Conservation (phyloP, 2,113 vertebrate species). For the Myrmecobius fasciatus region DNA sequence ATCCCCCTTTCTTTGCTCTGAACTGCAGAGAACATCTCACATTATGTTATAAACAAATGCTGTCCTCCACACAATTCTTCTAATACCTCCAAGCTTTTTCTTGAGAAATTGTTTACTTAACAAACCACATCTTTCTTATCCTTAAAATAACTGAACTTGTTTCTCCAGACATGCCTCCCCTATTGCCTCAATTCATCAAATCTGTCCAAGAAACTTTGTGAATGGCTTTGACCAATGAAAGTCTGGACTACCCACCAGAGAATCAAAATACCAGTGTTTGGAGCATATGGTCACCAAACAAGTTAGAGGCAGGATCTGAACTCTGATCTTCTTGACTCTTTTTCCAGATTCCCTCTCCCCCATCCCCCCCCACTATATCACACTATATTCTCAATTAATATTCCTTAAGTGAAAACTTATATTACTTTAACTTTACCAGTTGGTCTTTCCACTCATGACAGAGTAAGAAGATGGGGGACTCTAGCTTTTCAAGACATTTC, state of each 20-base stretch:
- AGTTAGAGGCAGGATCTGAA: not conserved
- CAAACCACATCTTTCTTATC: not conserved
- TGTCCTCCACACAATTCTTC: not conserved
- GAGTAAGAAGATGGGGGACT: not conserved
- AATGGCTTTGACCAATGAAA: not conserved
- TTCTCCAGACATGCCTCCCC: not conserved
- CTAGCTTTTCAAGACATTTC: not conserved
- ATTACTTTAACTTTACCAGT: not conserved
- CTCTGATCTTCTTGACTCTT: not conserved
- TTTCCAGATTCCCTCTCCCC: not conserved
- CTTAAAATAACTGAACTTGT: not conserved
- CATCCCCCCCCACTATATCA: not conserved
- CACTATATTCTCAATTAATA: not conserved
- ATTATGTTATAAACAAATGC: not conserved
- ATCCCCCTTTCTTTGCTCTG: not conserved
- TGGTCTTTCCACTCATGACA: not conserved
- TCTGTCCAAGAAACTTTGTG: not conserved
- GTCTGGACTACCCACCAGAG: not conserved
- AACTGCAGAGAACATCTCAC: not conserved
- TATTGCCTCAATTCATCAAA: not conserved
- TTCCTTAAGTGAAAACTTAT: not conserved
- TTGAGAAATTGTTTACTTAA: not conserved
- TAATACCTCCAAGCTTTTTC: not conserved
- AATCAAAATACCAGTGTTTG: not conserved
- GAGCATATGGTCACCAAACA: not conserved